These are phyloP conservation scores for Chelonoidis abingdonii DNA, from an alignment of 2,113 vertebrate species.

Conservation along the genomic window DNA sequence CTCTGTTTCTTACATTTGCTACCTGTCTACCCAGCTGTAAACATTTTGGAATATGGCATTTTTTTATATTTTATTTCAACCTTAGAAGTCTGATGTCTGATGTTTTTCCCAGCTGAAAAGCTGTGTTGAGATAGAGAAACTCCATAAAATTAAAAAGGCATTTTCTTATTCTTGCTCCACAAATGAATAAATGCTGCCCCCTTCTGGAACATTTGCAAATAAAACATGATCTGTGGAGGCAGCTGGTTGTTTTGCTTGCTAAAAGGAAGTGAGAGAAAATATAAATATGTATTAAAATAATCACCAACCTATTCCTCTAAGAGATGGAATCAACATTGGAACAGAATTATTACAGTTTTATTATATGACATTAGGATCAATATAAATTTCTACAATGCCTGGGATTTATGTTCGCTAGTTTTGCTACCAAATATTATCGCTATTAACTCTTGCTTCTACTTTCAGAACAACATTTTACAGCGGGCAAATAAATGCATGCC, in stretches of 20 bases:
- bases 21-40: not conserved
- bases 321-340: not conserved
- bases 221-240: not conserved
- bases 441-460: not conserved
- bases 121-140: not conserved
- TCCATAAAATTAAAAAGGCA: not conserved
- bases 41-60: not conserved
- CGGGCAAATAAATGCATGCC: fast-evolving
- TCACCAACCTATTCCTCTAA: not conserved
- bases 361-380: not conserved
- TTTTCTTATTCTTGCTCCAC: not conserved
- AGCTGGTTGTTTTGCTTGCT: fast-evolving
- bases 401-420: fast-evolving
- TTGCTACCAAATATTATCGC: not conserved
- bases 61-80: not conserved
- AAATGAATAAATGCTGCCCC: slow-evolving; percentile 69
- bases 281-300: not conserved
- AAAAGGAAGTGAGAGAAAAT: not conserved
- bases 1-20: not conserved
- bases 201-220: slow-evolving; percentile 50
- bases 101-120: not conserved
- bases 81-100: not conserved
- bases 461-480: fast-evolving
- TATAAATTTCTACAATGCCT: fast-evolving
- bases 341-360: no score